A percentile compares a stretch with the other conserved stretches of the same genome.
Evolutionary conservation across 1,140 invertebrate genomes (phyloP).

Genomic region (Leguminivora glycinivorella): DNA sequence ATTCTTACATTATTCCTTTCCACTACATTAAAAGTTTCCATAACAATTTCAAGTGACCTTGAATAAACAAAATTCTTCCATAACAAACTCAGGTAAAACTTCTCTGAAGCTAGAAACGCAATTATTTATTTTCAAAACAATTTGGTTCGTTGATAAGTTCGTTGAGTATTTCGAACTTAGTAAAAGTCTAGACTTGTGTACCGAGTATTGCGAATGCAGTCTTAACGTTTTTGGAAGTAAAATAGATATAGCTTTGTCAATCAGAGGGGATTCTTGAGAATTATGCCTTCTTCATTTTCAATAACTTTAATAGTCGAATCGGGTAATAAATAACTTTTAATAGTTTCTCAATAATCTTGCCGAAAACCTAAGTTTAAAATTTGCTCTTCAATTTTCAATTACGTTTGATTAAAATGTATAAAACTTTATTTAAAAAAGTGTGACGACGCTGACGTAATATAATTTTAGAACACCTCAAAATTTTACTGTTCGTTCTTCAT

Average conservation of each 20-base stretch:
- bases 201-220: background rate
- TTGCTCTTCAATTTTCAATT: too few species aligned
- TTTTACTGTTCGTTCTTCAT: too few species aligned
- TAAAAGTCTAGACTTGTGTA: background rate
- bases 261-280: background rate
- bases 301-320: background rate
- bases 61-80: background rate
- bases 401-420: too few species aligned
- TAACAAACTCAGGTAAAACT: conserved; percentile 7
- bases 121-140: conserved; percentile 18
- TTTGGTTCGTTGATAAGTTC: conserved; percentile 1
- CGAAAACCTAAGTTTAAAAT: background rate
- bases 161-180: background rate
- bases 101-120: background rate
- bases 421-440: too few species aligned
- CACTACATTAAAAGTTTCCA: background rate
- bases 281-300: background rate
- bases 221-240: background rate
- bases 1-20: too few species aligned
- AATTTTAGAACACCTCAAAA: too few species aligned
- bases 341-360: background rate
- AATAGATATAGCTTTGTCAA: background rate
- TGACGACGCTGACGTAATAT: too few species aligned
- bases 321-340: background rate
- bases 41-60: conserved; percentile 2